These are phyloP conservation scores for Glossosoma conforme DNA, from an alignment of 1,140 invertebrate species.

Conservation along the genomic window DNA sequence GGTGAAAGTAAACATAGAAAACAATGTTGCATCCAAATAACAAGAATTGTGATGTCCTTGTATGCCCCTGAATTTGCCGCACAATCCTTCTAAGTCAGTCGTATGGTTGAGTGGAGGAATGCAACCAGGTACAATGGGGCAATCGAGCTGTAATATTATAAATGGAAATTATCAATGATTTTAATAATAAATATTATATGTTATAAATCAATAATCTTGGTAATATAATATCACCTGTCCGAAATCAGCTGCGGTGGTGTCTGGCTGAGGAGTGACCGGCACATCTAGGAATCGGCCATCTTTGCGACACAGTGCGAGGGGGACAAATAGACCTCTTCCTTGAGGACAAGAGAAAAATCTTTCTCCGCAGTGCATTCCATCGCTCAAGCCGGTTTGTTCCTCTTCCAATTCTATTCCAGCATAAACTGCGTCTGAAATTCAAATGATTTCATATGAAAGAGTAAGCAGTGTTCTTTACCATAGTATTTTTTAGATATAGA, in stretches of 20 bases:
- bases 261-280: constrained; percentile 44
- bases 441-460: constrained; percentile 2
- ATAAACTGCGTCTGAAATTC: constrained; percentile 38
- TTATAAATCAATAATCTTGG: too few relatives aligned
- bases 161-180: too few relatives aligned
- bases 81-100: constrained; percentile 61
- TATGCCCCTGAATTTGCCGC: constrained; percentile 81
- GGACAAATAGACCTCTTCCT: constrained; percentile 72
- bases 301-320: constrained; percentile 67
- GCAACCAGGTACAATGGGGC: constrained; percentile 71
- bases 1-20: constrained; percentile 95
- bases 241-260: constrained; percentile 34
- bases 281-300: constrained; percentile 72
- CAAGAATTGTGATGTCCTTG: constrained; percentile 98
- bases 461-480: not conserved
- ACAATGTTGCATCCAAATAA: constrained; percentile 93
- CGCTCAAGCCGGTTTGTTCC: constrained; percentile 63
- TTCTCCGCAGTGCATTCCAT: constrained; percentile 70
- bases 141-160: constrained; percentile 53
- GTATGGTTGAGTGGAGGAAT: constrained; percentile 65
- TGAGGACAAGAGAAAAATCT: constrained; percentile 68
- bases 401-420: constrained; percentile 67
- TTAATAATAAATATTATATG: too few relatives aligned
- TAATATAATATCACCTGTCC: constrained; percentile 40
- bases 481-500: not conserved